Evolutionary conservation across 2,888 invertebrate species (phyloP).

Genomic region (Malthinus seriepunctatus): DNA sequence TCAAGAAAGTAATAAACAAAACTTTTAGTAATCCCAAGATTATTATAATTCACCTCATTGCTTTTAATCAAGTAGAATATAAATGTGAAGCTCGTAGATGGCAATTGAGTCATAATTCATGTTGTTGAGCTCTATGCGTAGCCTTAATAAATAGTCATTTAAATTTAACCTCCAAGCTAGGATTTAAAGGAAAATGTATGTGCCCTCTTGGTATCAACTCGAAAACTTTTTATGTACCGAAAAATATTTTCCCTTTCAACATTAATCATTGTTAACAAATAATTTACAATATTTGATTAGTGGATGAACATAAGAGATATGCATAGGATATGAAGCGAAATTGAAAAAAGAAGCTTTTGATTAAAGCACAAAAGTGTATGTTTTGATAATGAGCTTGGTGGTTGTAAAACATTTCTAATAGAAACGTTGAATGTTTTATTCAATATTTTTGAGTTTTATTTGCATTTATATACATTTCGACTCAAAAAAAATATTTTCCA

Average conservation of each 20-base stretch:
- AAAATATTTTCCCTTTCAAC: slow-evolving; percentile 2
- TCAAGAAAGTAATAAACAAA: slow-evolving; percentile 4
- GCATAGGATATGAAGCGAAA: background rate
- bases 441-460: too few species aligned
- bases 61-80: slow-evolving; percentile 19
- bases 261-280: background rate
- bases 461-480: too few species aligned
- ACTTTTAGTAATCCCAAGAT: slow-evolving; percentile 9
- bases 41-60: slow-evolving; percentile 12
- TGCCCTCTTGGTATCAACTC: background rate
- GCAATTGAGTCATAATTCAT: slow-evolving; percentile 21
- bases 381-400: too few species aligned
- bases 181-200: slow-evolving; percentile 17
- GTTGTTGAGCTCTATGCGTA: slow-evolving; percentile 18
- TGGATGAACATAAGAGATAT: background rate
- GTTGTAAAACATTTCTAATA: too few species aligned
- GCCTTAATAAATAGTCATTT: slow-evolving; percentile 22
- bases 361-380: too few species aligned
- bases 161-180: slow-evolving; percentile 19
- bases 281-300: background rate
- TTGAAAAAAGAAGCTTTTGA: background rate
- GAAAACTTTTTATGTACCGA: background rate
- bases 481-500: slow-evolving; percentile 1
- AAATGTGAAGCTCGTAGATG: slow-evolving; percentile 15
- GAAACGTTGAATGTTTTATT: too few species aligned